A percentile compares a stretch with the other conserved stretches of the same genome.
phyloP scores from a whole-genome alignment of 1,140 invertebrate species.

The Drosophila baimaii region DNA sequence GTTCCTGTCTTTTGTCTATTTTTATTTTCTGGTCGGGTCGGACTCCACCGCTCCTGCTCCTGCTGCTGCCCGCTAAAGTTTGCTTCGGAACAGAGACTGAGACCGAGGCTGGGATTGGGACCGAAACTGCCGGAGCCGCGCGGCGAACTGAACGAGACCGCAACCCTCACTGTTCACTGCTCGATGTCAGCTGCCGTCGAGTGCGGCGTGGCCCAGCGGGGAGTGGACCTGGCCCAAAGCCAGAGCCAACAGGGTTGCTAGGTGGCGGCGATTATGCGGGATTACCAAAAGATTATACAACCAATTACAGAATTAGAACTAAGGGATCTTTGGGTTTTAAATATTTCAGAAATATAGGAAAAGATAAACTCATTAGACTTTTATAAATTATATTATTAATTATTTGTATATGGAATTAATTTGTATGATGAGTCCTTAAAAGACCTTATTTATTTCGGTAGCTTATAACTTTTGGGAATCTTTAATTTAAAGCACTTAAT shows the following conservation, averaged over 20 bases:
- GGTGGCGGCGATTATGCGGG: background rate
- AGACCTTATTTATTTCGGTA: background rate
- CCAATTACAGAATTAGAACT: too few relatives aligned
- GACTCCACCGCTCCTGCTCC: conserved; percentile 20
- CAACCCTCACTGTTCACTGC: conserved; percentile 70
- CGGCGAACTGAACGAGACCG: conserved; percentile 71
- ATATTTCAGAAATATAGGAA: background rate
- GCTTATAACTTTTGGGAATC: background rate
- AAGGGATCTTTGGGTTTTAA: too few relatives aligned
- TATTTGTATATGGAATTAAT: too few relatives aligned
- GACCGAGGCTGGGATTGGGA: conserved; percentile 14
- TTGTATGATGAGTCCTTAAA: background rate
- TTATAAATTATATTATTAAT: too few relatives aligned
- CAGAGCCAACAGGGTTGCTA: conserved; percentile 52
- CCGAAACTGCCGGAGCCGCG: conserved; percentile 48
- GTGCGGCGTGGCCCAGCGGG: conserved; percentile 18
- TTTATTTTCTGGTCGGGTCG: conserved; percentile 36
- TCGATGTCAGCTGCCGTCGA: conserved; percentile 31
- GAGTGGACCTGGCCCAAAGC: conserved; percentile 25
- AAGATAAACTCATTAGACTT: background rate
- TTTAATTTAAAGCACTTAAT: background rate
- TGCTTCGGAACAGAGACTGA: conserved; percentile 18
- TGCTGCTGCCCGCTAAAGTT: conserved; percentile 35
- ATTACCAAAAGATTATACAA: background rate
- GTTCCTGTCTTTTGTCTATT: conserved; percentile 42